Base-by-base conservation (phyloP, 2,113 vertebrate species). In the Girardinichthys multiradiatus region DNA sequence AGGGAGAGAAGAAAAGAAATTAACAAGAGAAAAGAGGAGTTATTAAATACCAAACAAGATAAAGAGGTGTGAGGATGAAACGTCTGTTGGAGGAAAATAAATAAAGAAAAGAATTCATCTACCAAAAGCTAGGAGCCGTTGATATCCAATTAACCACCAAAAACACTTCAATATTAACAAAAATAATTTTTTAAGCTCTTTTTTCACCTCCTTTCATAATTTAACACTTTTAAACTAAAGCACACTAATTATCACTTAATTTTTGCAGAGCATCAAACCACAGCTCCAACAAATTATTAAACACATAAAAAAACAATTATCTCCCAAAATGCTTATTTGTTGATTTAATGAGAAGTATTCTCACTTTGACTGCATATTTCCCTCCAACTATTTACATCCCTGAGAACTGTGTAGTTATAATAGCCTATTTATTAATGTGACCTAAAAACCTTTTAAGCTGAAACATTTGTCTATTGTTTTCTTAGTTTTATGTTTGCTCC, bases 211-310 rank as follows among this genome's bases (percentile, higher is more conserved):
- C 51, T 17, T 39, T 0, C n/a, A 59, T 67, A 30, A 70, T 67
- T 84, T 85, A 85, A 65, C 31, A 39, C 10, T 29, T 66, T 57
- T 24, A 73, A 80, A 80, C 31, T 79, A 60, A 79, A 84, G 70
- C 62, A 54, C 3, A 51, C 39, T 71, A 54, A 81, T 73, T 72
- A 57, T 48, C 9, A 2, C 21, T 13, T 11, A 7, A 9, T 83
- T 69, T 42, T 29, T 57, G n/a, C 24, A 8, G 30, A 66, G 57
- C 62, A 3, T 13, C 33, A 13, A 63, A 64, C 77, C 70, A 77
- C 60, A 39, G 58, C 14, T 57, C 2, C 24, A 69, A 31, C 63
- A 67, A 11, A 73, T 78, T 59, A 68, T 81, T 60, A 76, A 83
- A 74, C 57, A 64, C 69, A 83, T 72, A 72, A 61, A 72, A 76